Base-by-base conservation (phyloP, 2,113 vertebrate genomes). In the Caranx ignobilis region DNA sequence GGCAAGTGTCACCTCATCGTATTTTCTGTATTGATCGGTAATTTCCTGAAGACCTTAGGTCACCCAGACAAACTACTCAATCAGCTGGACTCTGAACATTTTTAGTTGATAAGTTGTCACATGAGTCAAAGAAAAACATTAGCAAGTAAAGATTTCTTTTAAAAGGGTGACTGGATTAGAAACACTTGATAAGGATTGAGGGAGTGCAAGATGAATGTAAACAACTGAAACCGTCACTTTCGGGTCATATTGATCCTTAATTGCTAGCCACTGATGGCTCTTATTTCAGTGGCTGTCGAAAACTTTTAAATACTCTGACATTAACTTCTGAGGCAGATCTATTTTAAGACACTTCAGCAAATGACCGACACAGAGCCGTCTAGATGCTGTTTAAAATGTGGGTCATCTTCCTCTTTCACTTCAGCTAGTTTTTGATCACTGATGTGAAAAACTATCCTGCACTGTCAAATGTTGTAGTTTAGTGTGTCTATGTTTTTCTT, bases 1-100 rank as follows among this genome's bases (percentile, higher is more conserved):
- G 94, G 98, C 96, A 83, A 88, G 87, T 81, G 68, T 32, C 2
- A 1, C 54, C 3, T 34, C 0, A 11, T 16, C 15, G 31, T 18
- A n/a, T 41, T 34, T 32, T 19, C 11, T 21, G 3, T 19, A 3
- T 16, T 21, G 13, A 26, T 72, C n/a, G 50, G 13, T 31, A 39
- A 4, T 55, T n/a, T 48, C 56, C n/a, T 34, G 11, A 50, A 54
- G 10, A 35, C 26, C 26, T 26, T 26, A 26, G 26, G 26, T 26
- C 26, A 26, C 32, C 1, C 15, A 73, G 21, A 48, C 34, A 15
- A 3, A 3, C 21, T 10, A 19, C 55, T 31, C 11, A 6, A 16
- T 50, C 4, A 41, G 15, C 19, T 81, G 74, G 37, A 82, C 71
- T 73, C 16, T 79, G 72, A 67, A 35, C 59, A 52, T 48, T 73